Evolutionary conservation across 2,888 invertebrate species (phyloP), one percentile per base, ranked within the genome.

Genomic region (Calameuta filiformis): DNA sequence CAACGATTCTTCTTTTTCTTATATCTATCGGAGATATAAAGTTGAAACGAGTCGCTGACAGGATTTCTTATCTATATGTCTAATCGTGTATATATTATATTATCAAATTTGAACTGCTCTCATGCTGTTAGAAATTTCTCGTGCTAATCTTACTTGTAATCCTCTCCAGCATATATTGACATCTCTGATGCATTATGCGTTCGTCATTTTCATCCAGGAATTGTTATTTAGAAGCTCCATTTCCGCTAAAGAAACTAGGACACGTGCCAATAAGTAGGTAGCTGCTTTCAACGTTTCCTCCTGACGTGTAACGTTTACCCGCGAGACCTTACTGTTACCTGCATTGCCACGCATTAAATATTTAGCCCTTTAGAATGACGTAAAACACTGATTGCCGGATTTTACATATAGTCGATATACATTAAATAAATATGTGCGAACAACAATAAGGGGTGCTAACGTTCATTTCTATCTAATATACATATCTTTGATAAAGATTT

Each of bases 191-290:
- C 56, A 56, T 56, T 56, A 56, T 56, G 56, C 23, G 56, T 56
- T 56, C 56, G 23, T 56, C 56, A 56, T 56, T 56, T 56, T 56
- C 56, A 56, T 56, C 23, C 23, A 73, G 74, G 78, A 81, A 83
- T 80, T 80, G 81, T 83, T 83, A 84, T 82, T 85, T 83, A 82
- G 83, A 81, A 85, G 84, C 82, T 82, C 81, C 77, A 83, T 84
- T 85, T 83, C 81, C 83, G 78, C 15, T 75, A 12, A 35, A 35
- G 35, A 73, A 81, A 81, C 35, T 81, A 69, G 81, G 78, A 69
- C 77, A 77, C 68, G 56, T 23, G 56, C 23, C 56, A 56, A 56
- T 56, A 56, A 56, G 56, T 56, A 56, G 56, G 56, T 56, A 56
- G 74, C 81, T 71, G 69, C 77, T 76, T 78, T 80, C 81, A 81